Percentiles rank a stretch among this genome's conserved stretches.
Conservation (phyloP, 1,140 invertebrate genomes). For the Listronotus oregonensis region DNA sequence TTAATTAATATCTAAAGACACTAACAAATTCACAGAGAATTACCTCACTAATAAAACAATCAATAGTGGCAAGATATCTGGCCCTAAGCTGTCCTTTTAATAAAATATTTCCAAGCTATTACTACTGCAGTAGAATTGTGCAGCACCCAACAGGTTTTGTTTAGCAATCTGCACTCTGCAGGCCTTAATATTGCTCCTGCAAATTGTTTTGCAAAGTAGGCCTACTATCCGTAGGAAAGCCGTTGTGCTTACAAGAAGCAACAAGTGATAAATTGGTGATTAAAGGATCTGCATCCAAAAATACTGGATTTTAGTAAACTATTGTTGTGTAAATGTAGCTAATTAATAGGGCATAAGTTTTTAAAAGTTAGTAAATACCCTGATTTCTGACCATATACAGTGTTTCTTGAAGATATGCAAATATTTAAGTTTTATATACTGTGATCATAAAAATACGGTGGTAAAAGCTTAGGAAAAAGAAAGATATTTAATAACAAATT, state of each 20-base stretch:
- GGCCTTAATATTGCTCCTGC: constrained; percentile 27
- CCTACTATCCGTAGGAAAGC: constrained; percentile 5
- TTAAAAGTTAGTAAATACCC: no score
- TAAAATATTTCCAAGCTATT: constrained; percentile 21
- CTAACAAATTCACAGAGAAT: constrained; percentile 14
- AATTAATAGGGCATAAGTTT: no score
- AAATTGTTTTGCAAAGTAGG: constrained; percentile 15
- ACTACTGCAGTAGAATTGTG: constrained; percentile 25
- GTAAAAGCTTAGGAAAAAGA: no score
- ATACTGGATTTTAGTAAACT: no score
- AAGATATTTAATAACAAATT: no score
- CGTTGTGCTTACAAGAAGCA: not conserved
- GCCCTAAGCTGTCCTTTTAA: constrained; percentile 3
- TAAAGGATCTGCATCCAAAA: no score
- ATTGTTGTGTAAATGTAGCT: no score
- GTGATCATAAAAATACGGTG: no score
- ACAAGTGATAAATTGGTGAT: not conserved
- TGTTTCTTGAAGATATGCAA: no score
- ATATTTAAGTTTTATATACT: no score
- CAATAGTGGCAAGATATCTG: constrained; percentile 13
- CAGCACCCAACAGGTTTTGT: constrained; percentile 30
- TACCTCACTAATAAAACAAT: constrained; percentile 21
- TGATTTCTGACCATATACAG: no score
- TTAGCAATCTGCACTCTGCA: constrained; percentile 25
- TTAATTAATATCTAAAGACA: constrained; percentile 9